A percentile compares a stretch with the other conserved stretches of the same genome.
These are phyloP conservation scores for Atta colombica DNA, from an alignment of 1,140 invertebrate species.

Conservation along the genomic window DNA sequence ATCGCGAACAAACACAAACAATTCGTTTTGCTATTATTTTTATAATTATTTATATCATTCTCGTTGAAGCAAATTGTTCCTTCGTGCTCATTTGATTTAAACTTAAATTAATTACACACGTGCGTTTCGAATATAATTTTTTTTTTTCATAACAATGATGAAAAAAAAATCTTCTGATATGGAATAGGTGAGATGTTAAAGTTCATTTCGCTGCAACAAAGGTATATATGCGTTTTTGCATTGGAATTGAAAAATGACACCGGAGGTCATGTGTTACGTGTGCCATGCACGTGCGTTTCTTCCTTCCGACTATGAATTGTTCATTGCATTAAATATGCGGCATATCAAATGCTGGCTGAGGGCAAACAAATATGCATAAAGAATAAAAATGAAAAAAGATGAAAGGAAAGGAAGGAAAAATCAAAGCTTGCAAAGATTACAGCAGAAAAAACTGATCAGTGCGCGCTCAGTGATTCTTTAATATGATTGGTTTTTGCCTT, in stretches of 20 bases:
- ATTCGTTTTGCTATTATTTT: not conserved
- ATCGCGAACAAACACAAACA: not conserved
- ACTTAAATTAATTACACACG: not conserved
- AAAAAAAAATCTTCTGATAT: not conserved
- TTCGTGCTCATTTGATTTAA: not conserved
- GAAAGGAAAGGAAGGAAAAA: no score
- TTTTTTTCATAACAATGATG: not conserved
- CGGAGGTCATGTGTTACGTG: not conserved
- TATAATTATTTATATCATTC: not conserved
- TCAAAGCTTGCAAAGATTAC: not conserved
- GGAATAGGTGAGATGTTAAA: not conserved
- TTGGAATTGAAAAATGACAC: not conserved
- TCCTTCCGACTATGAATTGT: not conserved
- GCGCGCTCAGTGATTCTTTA: no score
- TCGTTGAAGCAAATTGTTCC: not conserved
- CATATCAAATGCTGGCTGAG: not conserved
- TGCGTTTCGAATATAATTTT: not conserved
- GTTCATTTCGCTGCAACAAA: not conserved
- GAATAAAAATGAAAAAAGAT: not conserved
- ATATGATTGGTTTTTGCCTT: no score
- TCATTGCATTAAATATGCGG: not conserved
- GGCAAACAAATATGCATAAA: not conserved
- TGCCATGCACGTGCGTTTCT: conserved; percentile 18
- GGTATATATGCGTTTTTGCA: not conserved
- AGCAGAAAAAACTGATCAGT: no score